Conservation (phyloP, 2,888 invertebrate species). For the Tupiocoris notatus region DNA sequence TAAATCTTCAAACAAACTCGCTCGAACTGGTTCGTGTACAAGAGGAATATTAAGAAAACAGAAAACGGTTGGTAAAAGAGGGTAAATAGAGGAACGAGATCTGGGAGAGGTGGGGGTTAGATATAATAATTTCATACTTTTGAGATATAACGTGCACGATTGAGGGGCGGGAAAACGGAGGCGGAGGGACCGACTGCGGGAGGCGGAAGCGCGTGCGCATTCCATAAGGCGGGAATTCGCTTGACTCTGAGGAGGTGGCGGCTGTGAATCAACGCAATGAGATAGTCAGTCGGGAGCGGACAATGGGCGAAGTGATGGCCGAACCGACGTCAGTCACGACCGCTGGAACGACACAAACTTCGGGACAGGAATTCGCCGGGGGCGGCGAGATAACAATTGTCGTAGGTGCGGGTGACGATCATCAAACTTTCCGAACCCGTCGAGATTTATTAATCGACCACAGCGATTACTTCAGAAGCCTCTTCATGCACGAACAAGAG, state of each 20-base stretch:
- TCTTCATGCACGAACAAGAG: conserved; percentile 54
- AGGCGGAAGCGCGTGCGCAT: background rate
- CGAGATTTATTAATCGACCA: conserved; percentile 65
- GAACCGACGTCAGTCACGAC: conserved; percentile 5
- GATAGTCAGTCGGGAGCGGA: background rate
- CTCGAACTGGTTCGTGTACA: background rate
- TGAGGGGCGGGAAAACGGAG: conserved; percentile 41
- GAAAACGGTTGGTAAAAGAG: conserved; percentile 39
- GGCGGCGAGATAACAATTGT: conserved; percentile 49
- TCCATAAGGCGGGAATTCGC: too few species aligned
- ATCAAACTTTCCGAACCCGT: conserved; percentile 65
- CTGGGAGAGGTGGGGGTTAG: background rate
- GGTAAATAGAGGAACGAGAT: conserved; percentile 38
- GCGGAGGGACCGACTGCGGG: conserved; percentile 22
- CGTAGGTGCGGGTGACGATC: conserved; percentile 50
- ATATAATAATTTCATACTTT: conserved; percentile 46
- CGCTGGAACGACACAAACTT: conserved; percentile 41
- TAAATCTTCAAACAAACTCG: conserved; percentile 22
- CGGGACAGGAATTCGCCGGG: conserved; percentile 5
- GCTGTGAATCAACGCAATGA: background rate
- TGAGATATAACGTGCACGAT: conserved; percentile 14
- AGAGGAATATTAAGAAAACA: conserved; percentile 40
- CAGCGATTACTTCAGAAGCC: conserved; percentile 70
- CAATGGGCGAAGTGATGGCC: conserved; percentile 34
- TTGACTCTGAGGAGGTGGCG: background rate